Conservation (phyloP, 2,888 invertebrate species). For the Polydrusus tereticollis region DNA sequence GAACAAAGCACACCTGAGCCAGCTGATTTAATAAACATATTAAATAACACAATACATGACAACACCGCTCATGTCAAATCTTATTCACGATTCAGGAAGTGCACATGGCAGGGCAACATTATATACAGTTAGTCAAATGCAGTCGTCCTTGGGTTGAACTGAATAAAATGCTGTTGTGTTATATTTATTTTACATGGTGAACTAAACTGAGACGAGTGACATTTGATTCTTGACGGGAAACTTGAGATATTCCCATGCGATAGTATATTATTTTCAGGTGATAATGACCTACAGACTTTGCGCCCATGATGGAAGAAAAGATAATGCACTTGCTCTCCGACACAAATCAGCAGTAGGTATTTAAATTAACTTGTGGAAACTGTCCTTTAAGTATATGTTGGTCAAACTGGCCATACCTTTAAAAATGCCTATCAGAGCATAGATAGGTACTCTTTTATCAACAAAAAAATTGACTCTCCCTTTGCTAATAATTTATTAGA, state of each 20-base stretch:
- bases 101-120: slow-evolving; percentile 51
- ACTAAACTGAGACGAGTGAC: slow-evolving; percentile 24
- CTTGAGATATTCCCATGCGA: slow-evolving; percentile 18
- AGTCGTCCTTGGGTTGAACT: slow-evolving; percentile 56
- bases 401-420: no score
- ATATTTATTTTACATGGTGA: slow-evolving; percentile 35
- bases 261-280: slow-evolving; percentile 14
- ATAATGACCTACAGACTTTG: slow-evolving; percentile 5
- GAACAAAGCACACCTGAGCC: no score
- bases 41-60: neutral
- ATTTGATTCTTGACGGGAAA: slow-evolving; percentile 16
- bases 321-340: no score
- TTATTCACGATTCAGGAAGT: slow-evolving; percentile 52
- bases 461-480: no score
- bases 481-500: no score
- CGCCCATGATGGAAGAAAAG: no score
- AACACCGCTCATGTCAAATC: slow-evolving; percentile 32
- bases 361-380: no score
- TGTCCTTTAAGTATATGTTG: no score
- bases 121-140: slow-evolving; percentile 57
- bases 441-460: no score
- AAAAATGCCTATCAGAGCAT: no score
- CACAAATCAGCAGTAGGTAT: no score
- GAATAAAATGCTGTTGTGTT: slow-evolving; percentile 41
- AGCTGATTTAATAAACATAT: neutral